These are phyloP conservation scores for Adelges cooleyi DNA, from an alignment of 1,140 invertebrate species.

Conservation along the genomic window DNA sequence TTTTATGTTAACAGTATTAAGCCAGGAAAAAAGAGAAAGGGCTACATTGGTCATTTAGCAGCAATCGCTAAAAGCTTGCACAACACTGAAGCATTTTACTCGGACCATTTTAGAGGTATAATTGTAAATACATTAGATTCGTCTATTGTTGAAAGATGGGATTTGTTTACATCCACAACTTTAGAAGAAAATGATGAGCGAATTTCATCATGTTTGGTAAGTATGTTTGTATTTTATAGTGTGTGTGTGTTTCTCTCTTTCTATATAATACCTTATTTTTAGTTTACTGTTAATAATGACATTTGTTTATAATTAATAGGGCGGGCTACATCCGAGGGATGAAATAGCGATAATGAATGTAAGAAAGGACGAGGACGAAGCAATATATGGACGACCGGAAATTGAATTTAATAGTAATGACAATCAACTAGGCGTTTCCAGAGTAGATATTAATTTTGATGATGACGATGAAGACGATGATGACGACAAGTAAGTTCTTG, in stretches of 20 bases:
- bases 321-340: conserved; percentile 9
- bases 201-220: conserved; percentile 16
- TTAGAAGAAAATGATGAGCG: conserved; percentile 9
- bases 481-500: conserved; percentile 3
- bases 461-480: background rate
- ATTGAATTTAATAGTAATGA: conserved; percentile 22
- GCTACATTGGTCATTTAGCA: conserved; percentile 16
- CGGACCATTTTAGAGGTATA: conserved; percentile 2
- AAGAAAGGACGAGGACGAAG: conserved; percentile 13
- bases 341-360: conserved; percentile 2
- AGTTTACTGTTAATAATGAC: no score
- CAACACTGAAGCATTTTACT: conserved; percentile 20
- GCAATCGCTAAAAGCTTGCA: conserved; percentile 18
- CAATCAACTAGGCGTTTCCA: background rate
- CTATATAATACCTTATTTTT: no score
- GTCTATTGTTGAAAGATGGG: background rate
- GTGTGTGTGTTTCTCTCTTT: no score
- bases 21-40: conserved; percentile 13
- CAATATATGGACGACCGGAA: conserved; percentile 1
- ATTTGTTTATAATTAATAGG: background rate
- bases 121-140: conserved; percentile 16
- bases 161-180: conserved; percentile 5
- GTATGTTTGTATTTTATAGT: no score
- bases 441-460: conserved; percentile 15
- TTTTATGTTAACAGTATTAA: conserved; percentile 1